Base-by-base conservation (phyloP, 2,113 vertebrate genomes). In the Ancistrus triradiatus region DNA sequence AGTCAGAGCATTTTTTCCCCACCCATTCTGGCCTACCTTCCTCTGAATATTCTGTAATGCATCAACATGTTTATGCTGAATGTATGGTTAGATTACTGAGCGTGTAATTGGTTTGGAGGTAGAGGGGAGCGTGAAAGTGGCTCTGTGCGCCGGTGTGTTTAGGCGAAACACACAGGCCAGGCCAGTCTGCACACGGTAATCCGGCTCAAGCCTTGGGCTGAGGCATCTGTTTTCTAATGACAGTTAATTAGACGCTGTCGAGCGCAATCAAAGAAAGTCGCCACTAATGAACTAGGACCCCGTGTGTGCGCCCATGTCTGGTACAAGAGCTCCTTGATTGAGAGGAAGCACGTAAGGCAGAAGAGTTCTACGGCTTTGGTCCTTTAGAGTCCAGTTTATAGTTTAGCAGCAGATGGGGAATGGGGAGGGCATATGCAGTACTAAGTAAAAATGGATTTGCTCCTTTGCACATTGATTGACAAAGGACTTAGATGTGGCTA, bases 201-300 rank as follows among this genome's bases (percentile, higher is more conserved):
- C 67, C 65, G 79, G 47, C 62, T 61, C 63, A 78, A 77, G 89
- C 89, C 88, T 61, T 37, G 11, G 87, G 88, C 86, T 85, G 83
- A 84, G 88, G 89, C 91, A 91, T 91, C 91, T 94, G 92, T 90
- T 95, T 88, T 83, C 75, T 94, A 92, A 94, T 94, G 92, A 92
- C 87, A 84, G 85, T 86, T 94, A 95, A 96, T 95, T 94, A 90
- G 88, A 87, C 81, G 86, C 89, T 92, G 93, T 92, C 90, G 88
- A 81, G 86, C 78, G 84, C 90, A 91, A 93, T 95, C 91, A 91
- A 77, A 84, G 73, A 75, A 84, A 88, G 87, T 89, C 84, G 84
- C 83, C 79, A 77, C 85, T 86, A 85, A 92, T 90, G 79, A 83
- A 78, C 74, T 64, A 65, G 42, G 35, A 66, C 74, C 66, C 11